A percentile compares a stretch with the other conserved stretches of the same genome.
phyloP scores from a whole-genome alignment of 2,888 invertebrate species.

The Catotricha subobsoleta region DNA sequence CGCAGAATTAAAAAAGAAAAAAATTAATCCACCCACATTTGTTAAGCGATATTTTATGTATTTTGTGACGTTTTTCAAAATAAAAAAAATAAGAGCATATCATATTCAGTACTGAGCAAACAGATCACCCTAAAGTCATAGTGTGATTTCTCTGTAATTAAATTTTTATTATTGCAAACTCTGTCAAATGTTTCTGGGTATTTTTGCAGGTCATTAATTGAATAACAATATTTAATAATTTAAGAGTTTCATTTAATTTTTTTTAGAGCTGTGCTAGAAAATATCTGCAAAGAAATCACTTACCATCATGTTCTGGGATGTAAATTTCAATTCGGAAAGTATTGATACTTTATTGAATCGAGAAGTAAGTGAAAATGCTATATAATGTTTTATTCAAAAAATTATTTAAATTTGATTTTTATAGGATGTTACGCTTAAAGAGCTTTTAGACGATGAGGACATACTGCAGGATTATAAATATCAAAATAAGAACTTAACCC shows the following conservation, averaged over 20 bases:
- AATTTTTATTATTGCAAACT: no score
- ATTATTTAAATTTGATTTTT: conserved; percentile 22
- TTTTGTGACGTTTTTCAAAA: no score
- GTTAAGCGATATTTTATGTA: no score
- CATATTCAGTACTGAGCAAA: no score
- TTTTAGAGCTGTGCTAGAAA: neutral
- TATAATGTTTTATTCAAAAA: neutral
- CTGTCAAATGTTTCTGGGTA: no score
- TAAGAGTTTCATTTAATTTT: neutral
- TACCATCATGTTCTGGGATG: conserved; percentile 8
- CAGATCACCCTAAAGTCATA: no score
- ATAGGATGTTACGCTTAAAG: conserved; percentile 76
- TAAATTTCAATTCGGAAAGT: conserved; percentile 25
- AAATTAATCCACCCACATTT: no score
- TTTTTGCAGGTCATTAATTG: no score
- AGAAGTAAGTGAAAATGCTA: conserved; percentile 22
- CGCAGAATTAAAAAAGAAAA: no score
- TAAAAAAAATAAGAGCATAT: no score
- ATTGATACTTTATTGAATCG: conserved; percentile 29
- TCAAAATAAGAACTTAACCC: conserved; percentile 75
- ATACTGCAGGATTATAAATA: conserved; percentile 90
- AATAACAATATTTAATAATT: neutral
- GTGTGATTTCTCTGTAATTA: no score
- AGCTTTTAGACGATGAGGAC: conserved; percentile 86
- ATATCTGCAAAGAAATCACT: neutral